Conservation (phyloP, 2,113 vertebrate genomes). For the Chaenocephalus aceratus region DNA sequence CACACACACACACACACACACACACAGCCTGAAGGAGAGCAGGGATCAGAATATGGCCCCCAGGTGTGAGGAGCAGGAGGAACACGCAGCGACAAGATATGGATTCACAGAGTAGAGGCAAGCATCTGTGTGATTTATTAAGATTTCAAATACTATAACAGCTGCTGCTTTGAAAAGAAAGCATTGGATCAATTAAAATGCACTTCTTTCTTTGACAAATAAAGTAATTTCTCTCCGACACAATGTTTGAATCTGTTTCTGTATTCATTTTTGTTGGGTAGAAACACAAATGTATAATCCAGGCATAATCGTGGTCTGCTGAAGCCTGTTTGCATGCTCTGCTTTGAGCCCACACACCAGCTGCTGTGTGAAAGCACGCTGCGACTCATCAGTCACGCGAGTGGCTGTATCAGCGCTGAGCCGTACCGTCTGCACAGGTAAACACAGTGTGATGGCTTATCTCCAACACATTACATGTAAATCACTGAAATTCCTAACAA, state of each 20-base stretch:
- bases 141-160: neutral
- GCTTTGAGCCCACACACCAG: conserved; percentile 76
- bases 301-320: conserved; percentile 10
- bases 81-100: neutral
- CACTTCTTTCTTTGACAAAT: neutral
- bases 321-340: conserved; percentile 53
- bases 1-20: too few relatives aligned
- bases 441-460: conserved; percentile 19
- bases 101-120: neutral
- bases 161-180: neutral
- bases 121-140: neutral
- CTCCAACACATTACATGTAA: neutral
- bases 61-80: conserved; percentile 23
- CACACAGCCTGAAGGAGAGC: conserved; percentile 18
- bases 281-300: conserved; percentile 48
- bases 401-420: conserved; percentile 36
- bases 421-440: conserved; percentile 44
- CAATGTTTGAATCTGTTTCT: neutral
- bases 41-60: conserved; percentile 21
- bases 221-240: neutral
- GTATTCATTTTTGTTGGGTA: conserved; percentile 22
- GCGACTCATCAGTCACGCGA: conserved; percentile 51
- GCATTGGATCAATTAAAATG: neutral
- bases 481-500: neutral
- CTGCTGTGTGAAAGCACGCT: conserved; percentile 76